Conservation (phyloP, 2,113 vertebrate species). For the Actenoides hombroni region DNA sequence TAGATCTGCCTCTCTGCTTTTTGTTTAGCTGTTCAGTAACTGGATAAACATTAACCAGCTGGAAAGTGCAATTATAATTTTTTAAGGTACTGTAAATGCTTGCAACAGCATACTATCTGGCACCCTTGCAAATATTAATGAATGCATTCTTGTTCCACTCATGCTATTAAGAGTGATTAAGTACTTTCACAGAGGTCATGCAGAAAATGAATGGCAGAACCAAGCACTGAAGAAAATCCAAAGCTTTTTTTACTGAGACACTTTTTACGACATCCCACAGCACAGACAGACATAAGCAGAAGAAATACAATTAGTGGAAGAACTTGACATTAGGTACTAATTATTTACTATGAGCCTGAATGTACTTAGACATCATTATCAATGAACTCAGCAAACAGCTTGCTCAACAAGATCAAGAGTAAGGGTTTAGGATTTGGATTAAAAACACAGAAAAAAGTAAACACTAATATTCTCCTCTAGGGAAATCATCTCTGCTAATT, state of each 20-base stretch:
- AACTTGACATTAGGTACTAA: not conserved
- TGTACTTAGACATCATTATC: not conserved
- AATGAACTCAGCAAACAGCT: conserved; percentile 21
- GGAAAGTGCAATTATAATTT: conserved; percentile 48
- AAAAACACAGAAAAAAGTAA: conserved; percentile 31
- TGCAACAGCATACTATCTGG: conserved; percentile 33
- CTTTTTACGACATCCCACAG: conserved; percentile 8
- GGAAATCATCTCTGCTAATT: conserved; percentile 58
- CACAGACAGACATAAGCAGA: not conserved
- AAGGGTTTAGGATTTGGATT: conserved; percentile 39
- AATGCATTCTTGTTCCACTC: conserved; percentile 61
- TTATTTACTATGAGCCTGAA: conserved; percentile 11
- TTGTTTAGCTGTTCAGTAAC: conserved; percentile 51
- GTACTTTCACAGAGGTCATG: conserved; percentile 47
- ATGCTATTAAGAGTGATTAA: conserved; percentile 52
- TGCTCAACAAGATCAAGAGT: conserved; percentile 34
- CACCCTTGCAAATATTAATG: conserved; percentile 60
- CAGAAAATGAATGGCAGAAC: conserved; percentile 50
- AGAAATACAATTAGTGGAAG: conserved; percentile 20
- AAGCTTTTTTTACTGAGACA: not conserved
- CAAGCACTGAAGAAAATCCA: conserved; percentile 16
- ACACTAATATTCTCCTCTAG: not conserved
- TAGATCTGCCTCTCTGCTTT: conserved; percentile 28
- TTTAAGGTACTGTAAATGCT: conserved; percentile 50
- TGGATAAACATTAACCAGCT: conserved; percentile 64